Base-by-base conservation (phyloP, 2,888 invertebrate species). In the Isoperla grammatica region DNA sequence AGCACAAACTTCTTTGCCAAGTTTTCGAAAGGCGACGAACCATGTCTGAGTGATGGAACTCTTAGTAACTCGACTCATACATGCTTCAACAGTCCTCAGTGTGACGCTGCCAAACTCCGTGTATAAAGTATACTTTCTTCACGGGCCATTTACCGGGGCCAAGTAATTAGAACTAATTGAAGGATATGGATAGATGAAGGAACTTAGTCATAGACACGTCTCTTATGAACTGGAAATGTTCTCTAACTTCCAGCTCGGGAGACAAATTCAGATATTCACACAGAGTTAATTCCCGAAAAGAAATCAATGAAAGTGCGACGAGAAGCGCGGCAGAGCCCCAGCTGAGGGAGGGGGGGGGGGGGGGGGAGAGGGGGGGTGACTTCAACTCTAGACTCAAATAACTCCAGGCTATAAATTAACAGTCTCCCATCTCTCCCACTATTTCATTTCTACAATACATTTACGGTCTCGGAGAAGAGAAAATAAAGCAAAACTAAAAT, bases 21-120 rank as follows among this genome's bases (percentile, higher is more conserved):
- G 45, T 56, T 56, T 43, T 35, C 15, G 46, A 46, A 13, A 59
- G 59, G 59, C 59, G 59, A 59, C 59, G 59, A 59, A 59, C 59
- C 59, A 37, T 59, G 46, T 46, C 59, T 54, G 59, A 59, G 35
- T 54, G 59, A 59, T 59, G 59, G 57, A 35, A 50, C 49, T 50
- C 49, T 50, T 50, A 50, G 49, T 50, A 50, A 50, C 29, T 50
- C 49, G n/a, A 45, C 46, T 49, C 49, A 57, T 57, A 40, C 49
- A 57, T 48, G 57, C 57, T 48, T 57, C 57, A 57, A 57, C 49
- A 57, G 48, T 23, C 13, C 20, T 20, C 20, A 46, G 17, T 12
- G 49, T 29, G 29, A 17, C 49, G 8, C 13, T 35, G 49, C 49
- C 49, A 50, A 50, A 50, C 45, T 4, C 11, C 45, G 19, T 11